Conservation (phyloP, 2,888 invertebrate species). For the Drosophila borealis region DNA sequence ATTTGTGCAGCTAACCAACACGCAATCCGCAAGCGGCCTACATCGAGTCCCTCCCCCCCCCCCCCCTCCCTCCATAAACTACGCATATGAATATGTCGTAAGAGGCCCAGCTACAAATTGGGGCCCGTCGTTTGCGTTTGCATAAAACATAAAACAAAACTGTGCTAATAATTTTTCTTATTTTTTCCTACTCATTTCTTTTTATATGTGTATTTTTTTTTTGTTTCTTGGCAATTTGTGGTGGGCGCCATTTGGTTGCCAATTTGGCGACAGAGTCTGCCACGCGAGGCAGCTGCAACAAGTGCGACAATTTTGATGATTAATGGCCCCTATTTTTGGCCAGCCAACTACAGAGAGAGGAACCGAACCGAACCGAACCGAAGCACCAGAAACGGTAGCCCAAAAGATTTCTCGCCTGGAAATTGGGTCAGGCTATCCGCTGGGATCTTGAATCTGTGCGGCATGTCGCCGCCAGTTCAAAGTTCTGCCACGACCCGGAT, state of each 20-base stretch:
- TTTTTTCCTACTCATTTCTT: background rate
- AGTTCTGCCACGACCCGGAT: conserved; percentile 59
- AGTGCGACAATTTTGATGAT: conserved; percentile 60
- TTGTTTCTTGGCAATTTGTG: conserved; percentile 16
- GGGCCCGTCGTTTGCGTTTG: conserved; percentile 12
- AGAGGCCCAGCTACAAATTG: conserved; percentile 14
- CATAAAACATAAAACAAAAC: conserved; percentile 44
- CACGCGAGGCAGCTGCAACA: conserved; percentile 60
- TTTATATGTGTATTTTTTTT: background rate
- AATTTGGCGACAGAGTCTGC: conserved; percentile 59
- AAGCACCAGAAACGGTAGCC: conserved; percentile 37
- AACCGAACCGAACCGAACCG: background rate
- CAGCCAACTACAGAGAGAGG: conserved; percentile 1
- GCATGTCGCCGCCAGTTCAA: conserved; percentile 48
- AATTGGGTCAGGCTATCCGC: conserved; percentile 50
- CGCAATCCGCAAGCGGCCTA: background rate
- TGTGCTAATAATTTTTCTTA: conserved; percentile 54
- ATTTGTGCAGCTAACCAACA: background rate
- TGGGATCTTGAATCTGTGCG: conserved; percentile 34
- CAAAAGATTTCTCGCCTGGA: conserved; percentile 21
- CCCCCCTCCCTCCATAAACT: background rate
- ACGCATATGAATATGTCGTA: background rate
- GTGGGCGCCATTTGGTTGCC: conserved; percentile 47
- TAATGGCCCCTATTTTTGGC: conserved; percentile 56
- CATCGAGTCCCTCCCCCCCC: background rate